These are phyloP conservation scores for Mustela nigripes DNA, from an alignment of 2,113 vertebrate species.

Conservation along the genomic window DNA sequence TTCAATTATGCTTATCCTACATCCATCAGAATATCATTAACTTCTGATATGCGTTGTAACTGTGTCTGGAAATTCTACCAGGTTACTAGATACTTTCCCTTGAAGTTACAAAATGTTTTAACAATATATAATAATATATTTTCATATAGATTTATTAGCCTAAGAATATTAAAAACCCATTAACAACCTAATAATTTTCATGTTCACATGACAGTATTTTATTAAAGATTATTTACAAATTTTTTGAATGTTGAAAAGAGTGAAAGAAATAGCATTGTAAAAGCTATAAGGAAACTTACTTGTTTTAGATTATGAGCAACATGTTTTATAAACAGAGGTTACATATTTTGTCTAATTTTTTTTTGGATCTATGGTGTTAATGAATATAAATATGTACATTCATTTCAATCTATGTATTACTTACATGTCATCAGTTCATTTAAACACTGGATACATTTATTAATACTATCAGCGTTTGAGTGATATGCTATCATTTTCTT, in stretches of 20 bases:
- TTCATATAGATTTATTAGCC: background rate
- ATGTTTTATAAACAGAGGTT: conserved; percentile 1
- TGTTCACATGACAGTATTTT: conserved; percentile 1
- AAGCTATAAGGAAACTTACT: background rate
- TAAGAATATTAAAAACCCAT: conserved; percentile 7
- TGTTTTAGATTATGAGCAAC: background rate
- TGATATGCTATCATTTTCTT: conserved; percentile 30
- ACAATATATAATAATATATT: background rate
- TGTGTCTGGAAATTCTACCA: conserved; percentile 14
- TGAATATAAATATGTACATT: conserved; percentile 14
- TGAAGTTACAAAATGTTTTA: conserved; percentile 50
- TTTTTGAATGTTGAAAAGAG: background rate
- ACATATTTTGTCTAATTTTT: conserved; percentile 27
- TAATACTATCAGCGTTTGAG: background rate
- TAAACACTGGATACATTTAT: conserved; percentile 2
- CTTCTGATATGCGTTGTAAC: background rate
- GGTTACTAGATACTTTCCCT: background rate
- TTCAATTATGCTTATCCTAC: background rate
- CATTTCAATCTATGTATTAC: background rate
- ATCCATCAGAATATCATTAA: background rate
- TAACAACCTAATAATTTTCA: conserved; percentile 46
- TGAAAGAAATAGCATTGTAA: background rate
- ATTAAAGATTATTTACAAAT: background rate
- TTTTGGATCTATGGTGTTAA: background rate
- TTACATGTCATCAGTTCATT: background rate